Evolutionary conservation across 2,797 vertebrate genomes (phyloP).

Genomic region (Amniataba percoides): DNA sequence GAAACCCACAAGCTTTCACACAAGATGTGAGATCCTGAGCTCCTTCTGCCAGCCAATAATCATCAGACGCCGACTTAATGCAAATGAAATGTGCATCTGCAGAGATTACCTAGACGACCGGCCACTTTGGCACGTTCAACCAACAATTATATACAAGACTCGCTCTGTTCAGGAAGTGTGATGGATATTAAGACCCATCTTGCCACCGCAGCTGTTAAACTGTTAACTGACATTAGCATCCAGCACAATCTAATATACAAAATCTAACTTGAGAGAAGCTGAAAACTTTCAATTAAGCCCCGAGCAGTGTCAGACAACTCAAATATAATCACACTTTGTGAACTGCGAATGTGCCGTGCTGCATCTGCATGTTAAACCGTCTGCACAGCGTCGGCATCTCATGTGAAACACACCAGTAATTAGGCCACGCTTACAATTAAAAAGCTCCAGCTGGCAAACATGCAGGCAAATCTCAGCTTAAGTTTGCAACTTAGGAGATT

Average conservation of each 20-base stretch:
- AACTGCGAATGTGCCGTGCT: background rate
- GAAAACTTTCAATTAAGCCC: slow-evolving; percentile 2
- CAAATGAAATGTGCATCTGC: slow-evolving; percentile 36
- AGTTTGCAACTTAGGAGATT: slow-evolving; percentile 5
- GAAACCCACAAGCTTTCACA: slow-evolving; percentile 10
- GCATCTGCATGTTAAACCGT: slow-evolving; percentile 1
- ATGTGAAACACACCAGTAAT: slow-evolving; percentile 16
- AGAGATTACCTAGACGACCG: background rate
- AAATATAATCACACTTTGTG: slow-evolving; percentile 2
- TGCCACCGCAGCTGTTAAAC: slow-evolving; percentile 19
- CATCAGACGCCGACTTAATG: background rate
- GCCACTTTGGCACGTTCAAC: slow-evolving; percentile 5
- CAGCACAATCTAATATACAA: background rate
- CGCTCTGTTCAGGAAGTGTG: background rate
- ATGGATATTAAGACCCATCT: slow-evolving; percentile 6
- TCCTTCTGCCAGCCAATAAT: slow-evolving; percentile 20
- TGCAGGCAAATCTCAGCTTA: slow-evolving; percentile 1
- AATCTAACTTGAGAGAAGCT: background rate
- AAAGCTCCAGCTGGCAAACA: slow-evolving; percentile 23
- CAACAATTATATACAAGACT: background rate
- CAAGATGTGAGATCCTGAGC: background rate
- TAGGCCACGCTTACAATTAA: background rate
- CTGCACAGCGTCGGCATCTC: background rate
- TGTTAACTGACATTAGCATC: background rate
- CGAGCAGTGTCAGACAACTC: background rate